phyloP scores from a whole-genome alignment of 2,797 vertebrate genomes.

The Syngnathus acus region DNA sequence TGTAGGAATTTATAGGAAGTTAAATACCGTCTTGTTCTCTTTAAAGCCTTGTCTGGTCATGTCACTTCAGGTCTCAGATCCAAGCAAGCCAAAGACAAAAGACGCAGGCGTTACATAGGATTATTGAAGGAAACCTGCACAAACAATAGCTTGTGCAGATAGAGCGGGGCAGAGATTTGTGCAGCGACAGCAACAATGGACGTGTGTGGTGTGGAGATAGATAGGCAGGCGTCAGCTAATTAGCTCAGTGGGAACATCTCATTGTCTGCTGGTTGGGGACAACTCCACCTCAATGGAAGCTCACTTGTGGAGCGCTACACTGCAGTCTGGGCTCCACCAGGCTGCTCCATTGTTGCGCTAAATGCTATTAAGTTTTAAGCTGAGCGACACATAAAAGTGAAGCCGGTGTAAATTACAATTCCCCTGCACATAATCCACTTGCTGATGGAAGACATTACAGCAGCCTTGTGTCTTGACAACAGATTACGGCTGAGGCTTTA shows the following conservation, averaged over 20 bases:
- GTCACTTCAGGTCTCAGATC: constrained; percentile 60
- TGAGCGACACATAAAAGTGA: constrained; percentile 71
- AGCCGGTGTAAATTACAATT: constrained; percentile 78
- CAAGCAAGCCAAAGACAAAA: constrained; percentile 50
- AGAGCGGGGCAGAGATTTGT: constrained; percentile 54
- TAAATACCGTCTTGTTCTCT: constrained; percentile 21
- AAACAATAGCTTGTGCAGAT: constrained; percentile 63
- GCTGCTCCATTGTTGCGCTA: constrained; percentile 69
- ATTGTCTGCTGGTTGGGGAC: constrained; percentile 60
- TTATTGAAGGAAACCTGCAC: constrained; percentile 63
- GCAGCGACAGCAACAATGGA: constrained; percentile 65
- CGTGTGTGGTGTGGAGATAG: constrained; percentile 76
- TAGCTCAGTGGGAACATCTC: constrained; percentile 64
- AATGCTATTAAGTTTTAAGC: constrained; percentile 79
- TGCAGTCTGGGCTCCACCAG: constrained; percentile 60
- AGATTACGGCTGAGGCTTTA: constrained; percentile 71
- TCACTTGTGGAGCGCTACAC: constrained; percentile 72
- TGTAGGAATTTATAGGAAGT: constrained; percentile 35
- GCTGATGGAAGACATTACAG: constrained; percentile 77
- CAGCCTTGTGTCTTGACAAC: constrained; percentile 75
- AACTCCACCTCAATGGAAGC: constrained; percentile 52
- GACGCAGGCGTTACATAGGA: constrained; percentile 70
- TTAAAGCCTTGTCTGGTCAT: constrained; percentile 60
- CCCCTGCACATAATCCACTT: constrained; percentile 72
- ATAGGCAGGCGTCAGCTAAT: constrained; percentile 74